Evolutionary conservation across 2,113 vertebrate species (phyloP).

Genomic region (Myotis lucifugus): DNA sequence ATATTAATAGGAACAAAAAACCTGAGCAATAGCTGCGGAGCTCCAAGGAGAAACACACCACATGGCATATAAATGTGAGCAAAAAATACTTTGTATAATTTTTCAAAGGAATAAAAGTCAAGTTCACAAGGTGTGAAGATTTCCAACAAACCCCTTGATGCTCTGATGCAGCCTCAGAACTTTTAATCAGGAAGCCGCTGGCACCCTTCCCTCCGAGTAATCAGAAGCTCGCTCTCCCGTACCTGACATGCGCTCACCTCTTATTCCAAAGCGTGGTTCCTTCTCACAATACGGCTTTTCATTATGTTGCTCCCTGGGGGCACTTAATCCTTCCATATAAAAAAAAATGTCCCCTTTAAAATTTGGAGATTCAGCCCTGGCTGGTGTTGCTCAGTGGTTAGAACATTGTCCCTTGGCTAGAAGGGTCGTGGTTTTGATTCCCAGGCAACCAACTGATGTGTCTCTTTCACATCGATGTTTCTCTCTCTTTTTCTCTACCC

Average conservation of each 20-base stretch:
- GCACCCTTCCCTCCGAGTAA: conserved; percentile 71
- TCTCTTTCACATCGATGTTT: too few species aligned
- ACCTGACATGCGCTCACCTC: conserved; percentile 67
- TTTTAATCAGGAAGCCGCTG: conserved; percentile 74
- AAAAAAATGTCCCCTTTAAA: background rate
- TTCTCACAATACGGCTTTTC: conserved; percentile 68
- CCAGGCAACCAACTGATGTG: too few species aligned
- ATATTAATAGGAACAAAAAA: background rate
- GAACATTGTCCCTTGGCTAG: too few species aligned
- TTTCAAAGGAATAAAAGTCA: conserved; percentile 77
- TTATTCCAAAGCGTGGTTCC: conserved; percentile 66
- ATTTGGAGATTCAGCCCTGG: conserved; percentile 47
- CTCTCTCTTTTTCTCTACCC: too few species aligned
- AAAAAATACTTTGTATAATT: conserved; percentile 66
- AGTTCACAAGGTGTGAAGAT: conserved; percentile 71
- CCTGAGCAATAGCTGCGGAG: conserved; percentile 39
- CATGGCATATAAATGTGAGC: conserved; percentile 55
- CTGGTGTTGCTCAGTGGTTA: too few species aligned
- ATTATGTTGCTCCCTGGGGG: conserved; percentile 58
- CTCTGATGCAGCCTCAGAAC: conserved; percentile 72
- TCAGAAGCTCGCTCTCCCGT: conserved; percentile 74
- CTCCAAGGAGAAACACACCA: conserved; percentile 44
- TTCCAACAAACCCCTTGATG: conserved; percentile 68
- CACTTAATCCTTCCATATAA: conserved; percentile 51
- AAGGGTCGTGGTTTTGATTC: too few species aligned